phyloP scores from a whole-genome alignment of 2,113 vertebrate genomes.

The Oreotrochilus melanogaster region DNA sequence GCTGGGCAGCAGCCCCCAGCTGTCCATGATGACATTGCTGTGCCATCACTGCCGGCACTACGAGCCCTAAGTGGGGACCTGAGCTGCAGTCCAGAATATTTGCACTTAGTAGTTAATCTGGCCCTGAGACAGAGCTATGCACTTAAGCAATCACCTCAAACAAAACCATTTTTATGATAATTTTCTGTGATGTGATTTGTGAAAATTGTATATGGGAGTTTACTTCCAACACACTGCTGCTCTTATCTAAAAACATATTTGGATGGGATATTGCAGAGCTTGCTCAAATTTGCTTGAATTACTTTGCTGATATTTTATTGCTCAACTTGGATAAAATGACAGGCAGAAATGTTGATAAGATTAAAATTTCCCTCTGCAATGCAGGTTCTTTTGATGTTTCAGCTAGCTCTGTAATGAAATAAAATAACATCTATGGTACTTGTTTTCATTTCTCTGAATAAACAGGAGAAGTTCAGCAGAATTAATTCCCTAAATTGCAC shows the following conservation, averaged over 20 bases:
- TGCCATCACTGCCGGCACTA: background rate
- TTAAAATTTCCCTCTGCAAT: constrained; percentile 60
- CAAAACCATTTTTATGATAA: constrained; percentile 59
- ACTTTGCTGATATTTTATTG: constrained; percentile 56
- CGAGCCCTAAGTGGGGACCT: background rate
- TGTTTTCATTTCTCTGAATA: constrained; percentile 58
- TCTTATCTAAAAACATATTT: constrained; percentile 70
- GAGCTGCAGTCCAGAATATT: background rate
- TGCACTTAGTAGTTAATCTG: constrained; percentile 18
- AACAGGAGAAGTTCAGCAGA: constrained; percentile 55
- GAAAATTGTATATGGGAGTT: constrained; percentile 49
- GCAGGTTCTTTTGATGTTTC: constrained; percentile 56
- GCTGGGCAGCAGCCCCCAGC: background rate
- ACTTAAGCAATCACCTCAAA: constrained; percentile 55
- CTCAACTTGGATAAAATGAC: constrained; percentile 65
- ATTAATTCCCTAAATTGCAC: constrained; percentile 52
- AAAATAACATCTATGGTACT: constrained; percentile 49
- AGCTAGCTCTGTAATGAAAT: constrained; percentile 42
- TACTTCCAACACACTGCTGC: constrained; percentile 51
- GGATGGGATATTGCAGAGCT: constrained; percentile 65
- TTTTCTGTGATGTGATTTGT: constrained; percentile 62
- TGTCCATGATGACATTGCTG: background rate
- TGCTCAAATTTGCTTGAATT: constrained; percentile 71
- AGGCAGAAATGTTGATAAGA: constrained; percentile 69
- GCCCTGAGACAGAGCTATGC: background rate